Percentiles rank a stretch among this genome's conserved stretches.
phyloP scores from a whole-genome alignment of 2,113 vertebrate genomes.

The Amazona vittata region DNA sequence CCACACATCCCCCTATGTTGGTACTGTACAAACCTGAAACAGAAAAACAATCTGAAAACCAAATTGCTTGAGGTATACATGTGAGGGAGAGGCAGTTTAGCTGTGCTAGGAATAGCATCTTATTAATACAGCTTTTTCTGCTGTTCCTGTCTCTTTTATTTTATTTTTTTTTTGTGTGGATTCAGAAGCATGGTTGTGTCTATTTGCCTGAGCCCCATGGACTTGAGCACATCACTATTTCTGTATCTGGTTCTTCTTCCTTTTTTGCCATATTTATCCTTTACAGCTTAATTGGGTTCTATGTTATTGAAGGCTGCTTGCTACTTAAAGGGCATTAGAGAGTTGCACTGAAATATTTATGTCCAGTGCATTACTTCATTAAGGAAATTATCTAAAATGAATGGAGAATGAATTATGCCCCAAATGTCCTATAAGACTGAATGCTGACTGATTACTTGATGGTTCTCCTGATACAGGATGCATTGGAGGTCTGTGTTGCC shows the following conservation, averaged over 20 bases:
- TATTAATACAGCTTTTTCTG: background rate
- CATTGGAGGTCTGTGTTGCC: constrained; percentile 40
- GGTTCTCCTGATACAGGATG: constrained; percentile 28
- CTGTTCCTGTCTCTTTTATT: background rate
- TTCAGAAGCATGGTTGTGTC: background rate
- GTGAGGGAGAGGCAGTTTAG: background rate
- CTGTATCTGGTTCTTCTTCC: background rate
- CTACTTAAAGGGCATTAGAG: constrained; percentile 34
- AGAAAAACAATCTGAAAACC: background rate
- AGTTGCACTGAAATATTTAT: constrained; percentile 75
- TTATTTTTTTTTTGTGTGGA: background rate
- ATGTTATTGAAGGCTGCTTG: constrained; percentile 9
- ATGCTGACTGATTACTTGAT: constrained; percentile 53
- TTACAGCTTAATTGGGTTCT: constrained; percentile 52
- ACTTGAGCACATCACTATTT: background rate
- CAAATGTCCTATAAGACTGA: constrained; percentile 54
- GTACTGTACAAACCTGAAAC: background rate
- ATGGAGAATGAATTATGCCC: constrained; percentile 66
- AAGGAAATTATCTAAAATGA: constrained; percentile 69
- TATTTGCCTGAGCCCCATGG: background rate
- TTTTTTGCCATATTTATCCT: constrained; percentile 3
- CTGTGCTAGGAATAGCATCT: background rate
- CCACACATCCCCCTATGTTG: background rate
- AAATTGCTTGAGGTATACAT: background rate
- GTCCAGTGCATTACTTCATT: constrained; percentile 63